A percentile compares a stretch with the other conserved stretches of the same genome.
Conservation (phyloP, 2,888 invertebrate genomes). For the Allygus modestus region DNA sequence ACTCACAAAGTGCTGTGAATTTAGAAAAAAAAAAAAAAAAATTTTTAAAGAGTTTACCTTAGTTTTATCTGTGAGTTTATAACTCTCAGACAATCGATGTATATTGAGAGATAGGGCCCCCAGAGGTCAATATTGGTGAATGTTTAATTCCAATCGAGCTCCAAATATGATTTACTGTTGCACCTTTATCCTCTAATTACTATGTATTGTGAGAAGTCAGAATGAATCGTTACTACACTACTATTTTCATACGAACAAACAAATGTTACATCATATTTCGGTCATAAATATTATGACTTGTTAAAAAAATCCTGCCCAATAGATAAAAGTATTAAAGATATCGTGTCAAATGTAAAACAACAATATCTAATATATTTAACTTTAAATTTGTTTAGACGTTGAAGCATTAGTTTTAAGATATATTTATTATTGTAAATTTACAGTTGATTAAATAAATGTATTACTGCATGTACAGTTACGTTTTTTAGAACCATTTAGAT, state of each 20-base stretch:
- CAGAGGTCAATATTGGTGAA: background rate
- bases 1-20: too few species aligned
- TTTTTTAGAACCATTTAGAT: too few species aligned
- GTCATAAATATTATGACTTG: too few species aligned
- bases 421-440: constrained; percentile 2
- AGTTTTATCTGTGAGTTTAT: background rate
- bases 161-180: background rate
- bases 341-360: too few species aligned
- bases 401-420: background rate
- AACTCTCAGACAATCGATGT: background rate
- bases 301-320: too few species aligned
- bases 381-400: background rate
- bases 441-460: background rate
- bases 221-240: too few species aligned
- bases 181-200: background rate
- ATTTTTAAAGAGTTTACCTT: background rate
- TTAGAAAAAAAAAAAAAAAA: too few species aligned
- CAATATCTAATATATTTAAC: too few species aligned
- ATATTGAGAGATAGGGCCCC: background rate
- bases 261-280: too few species aligned
- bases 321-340: too few species aligned
- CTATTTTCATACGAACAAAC: too few species aligned
- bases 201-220: background rate
- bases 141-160: background rate
- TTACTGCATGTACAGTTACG: too few species aligned